A percentile compares a stretch with the other conserved stretches of the same genome.
These are phyloP conservation scores for Baronia brevicornis DNA, from an alignment of 2,888 invertebrate species.

Conservation along the genomic window DNA sequence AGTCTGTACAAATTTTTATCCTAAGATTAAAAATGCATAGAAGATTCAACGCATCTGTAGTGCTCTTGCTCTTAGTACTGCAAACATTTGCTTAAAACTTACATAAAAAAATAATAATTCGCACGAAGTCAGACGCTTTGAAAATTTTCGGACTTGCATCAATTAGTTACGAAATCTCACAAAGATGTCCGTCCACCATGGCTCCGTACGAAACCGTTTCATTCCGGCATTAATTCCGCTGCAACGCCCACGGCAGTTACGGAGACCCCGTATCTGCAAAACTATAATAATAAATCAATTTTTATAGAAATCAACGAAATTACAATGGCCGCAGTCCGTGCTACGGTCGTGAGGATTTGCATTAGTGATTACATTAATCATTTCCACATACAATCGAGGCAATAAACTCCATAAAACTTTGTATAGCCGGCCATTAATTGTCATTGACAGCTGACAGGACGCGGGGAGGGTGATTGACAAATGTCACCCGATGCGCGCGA, in stretches of 20 bases:
- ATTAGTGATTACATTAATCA: slow-evolving; percentile 75
- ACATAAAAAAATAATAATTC: slow-evolving; percentile 4
- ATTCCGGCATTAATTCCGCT: slow-evolving; percentile 25
- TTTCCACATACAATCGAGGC: slow-evolving; percentile 56
- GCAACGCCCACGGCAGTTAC: slow-evolving; percentile 43
- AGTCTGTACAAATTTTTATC: too few species aligned
- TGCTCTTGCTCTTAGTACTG: too few species aligned
- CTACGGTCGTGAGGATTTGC: slow-evolving; percentile 60
- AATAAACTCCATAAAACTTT: slow-evolving; percentile 71
- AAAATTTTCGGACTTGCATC: slow-evolving; percentile 3
- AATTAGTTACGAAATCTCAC: slow-evolving; percentile 8
- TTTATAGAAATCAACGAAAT: slow-evolving; percentile 52
- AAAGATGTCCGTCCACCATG: slow-evolving; percentile 7
- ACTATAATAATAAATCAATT: slow-evolving; percentile 64
- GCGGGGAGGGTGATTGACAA: slow-evolving; percentile 65
- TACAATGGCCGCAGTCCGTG: slow-evolving; percentile 51
- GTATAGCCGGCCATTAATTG: slow-evolving; percentile 70
- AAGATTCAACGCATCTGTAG: too few species aligned
- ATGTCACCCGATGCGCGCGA: slow-evolving; percentile 54
- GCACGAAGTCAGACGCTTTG: too few species aligned
- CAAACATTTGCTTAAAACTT: too few species aligned
- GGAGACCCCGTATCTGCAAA: slow-evolving; percentile 39
- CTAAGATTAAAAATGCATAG: too few species aligned
- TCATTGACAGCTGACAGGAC: slow-evolving; percentile 68
- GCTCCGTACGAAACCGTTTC: slow-evolving; percentile 1